Evolutionary conservation across 2,113 vertebrate species (phyloP).

Genomic region (Xiphophorus maculatus): DNA sequence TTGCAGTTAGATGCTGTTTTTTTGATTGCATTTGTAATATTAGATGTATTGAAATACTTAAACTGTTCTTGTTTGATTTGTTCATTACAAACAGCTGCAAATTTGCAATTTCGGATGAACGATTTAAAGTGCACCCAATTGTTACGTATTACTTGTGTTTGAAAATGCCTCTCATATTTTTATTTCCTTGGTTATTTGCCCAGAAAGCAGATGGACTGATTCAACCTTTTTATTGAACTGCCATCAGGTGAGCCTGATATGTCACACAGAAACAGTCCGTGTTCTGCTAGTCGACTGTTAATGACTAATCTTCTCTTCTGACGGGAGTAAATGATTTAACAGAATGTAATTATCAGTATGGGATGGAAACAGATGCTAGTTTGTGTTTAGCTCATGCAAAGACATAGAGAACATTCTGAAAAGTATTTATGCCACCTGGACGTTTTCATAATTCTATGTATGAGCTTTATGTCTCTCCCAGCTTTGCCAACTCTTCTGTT

Average conservation of each 20-base stretch:
- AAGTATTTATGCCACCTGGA: not conserved
- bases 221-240: conserved; percentile 55
- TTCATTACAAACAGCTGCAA: not conserved
- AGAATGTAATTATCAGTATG: conserved; percentile 7
- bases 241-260: conserved; percentile 38
- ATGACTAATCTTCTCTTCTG: conserved; percentile 24
- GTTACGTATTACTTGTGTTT: not conserved
- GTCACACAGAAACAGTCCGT: conserved; percentile 8
- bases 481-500: no score
- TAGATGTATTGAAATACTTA: not conserved
- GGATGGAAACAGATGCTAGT: not conserved
- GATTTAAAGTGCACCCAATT: not conserved
- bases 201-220: conserved; percentile 53
- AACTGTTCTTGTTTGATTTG: not conserved
- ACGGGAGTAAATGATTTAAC: conserved; percentile 23
- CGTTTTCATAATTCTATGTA: not conserved
- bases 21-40: not conserved
- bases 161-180: conserved; percentile 15
- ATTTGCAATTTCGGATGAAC: not conserved
- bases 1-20: no score
- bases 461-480: not conserved
- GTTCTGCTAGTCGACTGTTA: not conserved
- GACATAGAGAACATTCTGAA: not conserved
- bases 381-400: conserved; percentile 2
- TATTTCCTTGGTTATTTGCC: conserved; percentile 34